phyloP scores from a whole-genome alignment of 2,797 vertebrate genomes.

The Phoebastria nigripes region DNA sequence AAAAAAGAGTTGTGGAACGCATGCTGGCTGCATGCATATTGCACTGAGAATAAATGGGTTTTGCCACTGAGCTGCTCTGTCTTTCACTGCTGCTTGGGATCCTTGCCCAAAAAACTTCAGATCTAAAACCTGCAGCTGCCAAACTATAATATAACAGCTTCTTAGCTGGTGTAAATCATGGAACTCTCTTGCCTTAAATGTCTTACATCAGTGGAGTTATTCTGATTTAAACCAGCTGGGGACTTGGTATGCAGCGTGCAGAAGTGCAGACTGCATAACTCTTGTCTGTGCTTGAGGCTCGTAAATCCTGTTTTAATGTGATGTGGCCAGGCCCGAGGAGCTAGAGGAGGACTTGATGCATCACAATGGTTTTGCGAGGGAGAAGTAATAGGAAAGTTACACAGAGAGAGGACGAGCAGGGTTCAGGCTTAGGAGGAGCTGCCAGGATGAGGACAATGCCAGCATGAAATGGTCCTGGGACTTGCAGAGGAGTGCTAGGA shows the following conservation, averaged over 20 bases:
- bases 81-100: constrained; percentile 8
- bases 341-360: background rate
- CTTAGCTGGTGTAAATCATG: constrained; percentile 57
- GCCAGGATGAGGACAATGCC: background rate
- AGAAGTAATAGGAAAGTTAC: background rate
- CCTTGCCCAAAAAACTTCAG: constrained; percentile 11
- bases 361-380: background rate
- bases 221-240: constrained; percentile 59
- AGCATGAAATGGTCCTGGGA: background rate
- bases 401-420: background rate
- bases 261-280: constrained; percentile 39
- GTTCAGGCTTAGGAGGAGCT: background rate
- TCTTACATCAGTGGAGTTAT: constrained; percentile 53
- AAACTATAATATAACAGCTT: constrained; percentile 38
- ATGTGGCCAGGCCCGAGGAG: background rate
- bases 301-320: constrained; percentile 9
- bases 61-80: background rate
- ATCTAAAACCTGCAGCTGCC: constrained; percentile 42
- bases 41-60: background rate
- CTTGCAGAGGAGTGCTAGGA: background rate
- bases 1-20: background rate
- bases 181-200: constrained; percentile 41
- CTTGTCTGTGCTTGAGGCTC: constrained; percentile 12
- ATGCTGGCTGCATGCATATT: background rate
- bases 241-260: constrained; percentile 38